Base-by-base conservation (phyloP, 2,888 invertebrate genomes). In the Phymatocera aterrima region DNA sequence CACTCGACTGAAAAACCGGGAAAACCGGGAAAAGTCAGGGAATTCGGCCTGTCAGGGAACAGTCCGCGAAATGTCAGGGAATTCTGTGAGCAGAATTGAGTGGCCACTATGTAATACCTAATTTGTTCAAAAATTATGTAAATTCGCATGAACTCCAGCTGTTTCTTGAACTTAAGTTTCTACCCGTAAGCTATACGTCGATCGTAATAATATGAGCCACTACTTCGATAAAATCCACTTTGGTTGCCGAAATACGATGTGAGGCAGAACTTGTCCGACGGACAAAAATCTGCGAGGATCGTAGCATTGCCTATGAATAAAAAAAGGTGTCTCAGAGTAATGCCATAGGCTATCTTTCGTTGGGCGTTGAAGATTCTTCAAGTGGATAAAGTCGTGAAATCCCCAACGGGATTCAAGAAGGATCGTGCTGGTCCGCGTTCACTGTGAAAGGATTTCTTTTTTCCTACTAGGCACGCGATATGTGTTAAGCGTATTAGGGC, bases 361-460 rank as follows among this genome's bases (percentile, higher is more conserved):
- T 48, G 72, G 72, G 72, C 72, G 72, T 72, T 72, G 72, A 72
- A 72, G 72, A 72, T 72, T 51, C 72, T 34, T 31, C 31, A 43
- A 72, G 72, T 72, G 72, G 72, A 72, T 72, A 72, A 72, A 72
- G 72, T 72, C 72, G 72, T 34, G 72, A 72, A 72, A 51, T 72
- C 72, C 51, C 72, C 72, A 48, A 28, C 48, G 72, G 72, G 72
- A 72, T 18, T 51, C 51, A 46, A 46, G 72, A 15, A 34, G 51
- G 34, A 15, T 48, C 51, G 48, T 34, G 46, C 72, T 28, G 51
- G 31, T 28, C 72, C 51, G 18, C 72, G 72, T 48, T 72, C 24
- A 72, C 72, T n/a, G 24, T 31, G 72, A 72, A 72, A 72, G 72
- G 51, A 72, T 68, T 72, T 51, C n/a, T n/a, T n/a, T n/a, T n/a